A percentile compares a stretch with the other conserved stretches of the same genome.
Evolutionary conservation across 1,140 invertebrate genomes (phyloP).

Genomic region (Drosophila carrolli): DNA sequence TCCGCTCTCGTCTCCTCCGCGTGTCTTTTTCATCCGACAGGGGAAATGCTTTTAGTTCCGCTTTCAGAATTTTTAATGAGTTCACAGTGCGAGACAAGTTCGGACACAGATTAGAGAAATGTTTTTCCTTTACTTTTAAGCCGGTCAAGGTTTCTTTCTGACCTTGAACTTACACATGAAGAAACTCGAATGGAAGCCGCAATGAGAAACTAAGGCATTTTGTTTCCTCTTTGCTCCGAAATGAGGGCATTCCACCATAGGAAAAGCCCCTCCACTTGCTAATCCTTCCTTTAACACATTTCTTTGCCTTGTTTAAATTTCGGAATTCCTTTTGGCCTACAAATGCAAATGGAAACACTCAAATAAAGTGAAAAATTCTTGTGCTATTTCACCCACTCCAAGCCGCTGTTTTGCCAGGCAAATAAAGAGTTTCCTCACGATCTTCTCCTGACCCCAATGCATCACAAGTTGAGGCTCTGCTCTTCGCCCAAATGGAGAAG

Average conservation of each 20-base stretch:
- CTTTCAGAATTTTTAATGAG: slow-evolving; percentile 43
- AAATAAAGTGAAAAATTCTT: slow-evolving; percentile 23
- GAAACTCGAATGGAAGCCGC: slow-evolving; percentile 11
- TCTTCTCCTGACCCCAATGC: slow-evolving; percentile 58
- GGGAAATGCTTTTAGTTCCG: slow-evolving; percentile 30
- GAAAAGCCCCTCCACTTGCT: not conserved
- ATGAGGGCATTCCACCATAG: not conserved
- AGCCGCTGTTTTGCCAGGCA: slow-evolving; percentile 15
- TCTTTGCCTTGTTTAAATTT: slow-evolving; percentile 11
- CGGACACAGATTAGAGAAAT: slow-evolving; percentile 29
- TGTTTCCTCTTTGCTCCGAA: not conserved
- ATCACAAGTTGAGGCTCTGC: slow-evolving; percentile 41
- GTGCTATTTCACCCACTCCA: slow-evolving; percentile 4
- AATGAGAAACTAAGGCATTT: slow-evolving; percentile 1
- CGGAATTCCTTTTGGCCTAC: slow-evolving; percentile 8
- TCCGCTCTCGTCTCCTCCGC: not conserved
- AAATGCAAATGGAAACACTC: slow-evolving; percentile 55
- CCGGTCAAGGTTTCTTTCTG: slow-evolving; percentile 35
- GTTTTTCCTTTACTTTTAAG: not conserved
- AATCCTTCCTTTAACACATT: slow-evolving; percentile 20
- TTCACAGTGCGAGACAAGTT: slow-evolving; percentile 20
- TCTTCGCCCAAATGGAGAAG: slow-evolving; percentile 13
- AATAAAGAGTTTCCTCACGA: slow-evolving; percentile 20
- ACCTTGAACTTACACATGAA: slow-evolving; percentile 45
- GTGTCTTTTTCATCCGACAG: slow-evolving; percentile 10